phyloP scores from a whole-genome alignment of 2,888 invertebrate species.

The Rhingia campestris region DNA sequence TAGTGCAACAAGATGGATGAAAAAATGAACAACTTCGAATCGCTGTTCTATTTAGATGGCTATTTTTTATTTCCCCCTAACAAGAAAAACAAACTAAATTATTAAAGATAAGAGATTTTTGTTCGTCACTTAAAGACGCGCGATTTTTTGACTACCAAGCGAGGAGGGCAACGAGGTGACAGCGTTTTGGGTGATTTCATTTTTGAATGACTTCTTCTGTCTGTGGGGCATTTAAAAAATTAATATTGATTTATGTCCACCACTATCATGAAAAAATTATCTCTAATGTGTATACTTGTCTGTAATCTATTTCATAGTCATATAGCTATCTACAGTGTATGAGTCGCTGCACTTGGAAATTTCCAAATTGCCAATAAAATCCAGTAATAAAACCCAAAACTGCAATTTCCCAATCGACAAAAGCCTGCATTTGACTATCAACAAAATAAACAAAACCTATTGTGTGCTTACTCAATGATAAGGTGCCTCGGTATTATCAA shows the following conservation, averaged over 20 bases:
- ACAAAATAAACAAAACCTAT: constrained; percentile 15
- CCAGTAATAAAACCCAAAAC: constrained; percentile 5
- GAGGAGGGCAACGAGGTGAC: constrained; percentile 35
- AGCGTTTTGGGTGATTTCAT: constrained; percentile 29
- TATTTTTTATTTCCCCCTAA: constrained; percentile 16
- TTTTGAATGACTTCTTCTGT: not conserved
- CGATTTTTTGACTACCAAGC: constrained; percentile 28
- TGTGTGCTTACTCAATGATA: constrained; percentile 23
- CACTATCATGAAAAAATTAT: no score
- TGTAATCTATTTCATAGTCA: no score
- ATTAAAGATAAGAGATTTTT: constrained; percentile 8
- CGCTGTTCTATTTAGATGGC: not conserved
- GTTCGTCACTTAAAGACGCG: constrained; percentile 20
- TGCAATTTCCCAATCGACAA: constrained; percentile 29
- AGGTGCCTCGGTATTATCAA: constrained; percentile 1
- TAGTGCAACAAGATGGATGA: constrained; percentile 11
- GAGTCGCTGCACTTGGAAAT: not conserved
- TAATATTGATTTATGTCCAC: not conserved
- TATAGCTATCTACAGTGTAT: no score
- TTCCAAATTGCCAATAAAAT: constrained; percentile 37
- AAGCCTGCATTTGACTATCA: constrained; percentile 1
- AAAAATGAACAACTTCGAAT: not conserved
- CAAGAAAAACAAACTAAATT: not conserved
- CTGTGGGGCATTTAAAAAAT: not conserved
- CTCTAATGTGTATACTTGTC: no score